Evolutionary conservation across 2,797 vertebrate species (phyloP).

Genomic region (Momotus momota): DNA sequence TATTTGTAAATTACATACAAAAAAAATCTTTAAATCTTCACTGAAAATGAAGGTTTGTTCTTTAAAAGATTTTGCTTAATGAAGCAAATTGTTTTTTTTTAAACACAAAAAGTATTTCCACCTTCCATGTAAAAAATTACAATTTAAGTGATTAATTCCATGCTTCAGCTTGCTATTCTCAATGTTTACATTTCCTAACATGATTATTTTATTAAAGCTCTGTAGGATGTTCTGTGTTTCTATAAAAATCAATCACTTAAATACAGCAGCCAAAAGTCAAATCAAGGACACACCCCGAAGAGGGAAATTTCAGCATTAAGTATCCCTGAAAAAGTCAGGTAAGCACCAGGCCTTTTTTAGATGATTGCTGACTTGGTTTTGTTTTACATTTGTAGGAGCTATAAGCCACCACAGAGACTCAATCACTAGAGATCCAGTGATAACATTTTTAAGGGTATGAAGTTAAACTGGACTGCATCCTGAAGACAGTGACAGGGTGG

Average conservation of each 20-base stretch:
- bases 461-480: background rate
- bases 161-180: background rate
- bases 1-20: background rate
- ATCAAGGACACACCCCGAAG: background rate
- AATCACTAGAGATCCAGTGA: background rate
- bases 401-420: background rate
- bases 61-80: background rate
- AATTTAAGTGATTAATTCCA: background rate
- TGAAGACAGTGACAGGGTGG: background rate
- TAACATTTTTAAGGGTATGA: background rate
- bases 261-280: background rate
- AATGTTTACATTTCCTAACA: background rate
- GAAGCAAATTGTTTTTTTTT: background rate
- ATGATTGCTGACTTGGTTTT: too few species aligned
- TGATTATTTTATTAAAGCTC: background rate
- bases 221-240: background rate
- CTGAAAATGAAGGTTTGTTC: background rate
- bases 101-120: background rate
- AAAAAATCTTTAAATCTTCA: background rate
- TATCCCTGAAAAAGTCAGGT: background rate
- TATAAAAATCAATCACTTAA: background rate
- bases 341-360: background rate
- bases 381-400: background rate
- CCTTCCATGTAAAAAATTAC: background rate
- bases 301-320: background rate